These are phyloP conservation scores for Jacana jacana DNA, from an alignment of 2,113 vertebrate species.

Conservation along the genomic window DNA sequence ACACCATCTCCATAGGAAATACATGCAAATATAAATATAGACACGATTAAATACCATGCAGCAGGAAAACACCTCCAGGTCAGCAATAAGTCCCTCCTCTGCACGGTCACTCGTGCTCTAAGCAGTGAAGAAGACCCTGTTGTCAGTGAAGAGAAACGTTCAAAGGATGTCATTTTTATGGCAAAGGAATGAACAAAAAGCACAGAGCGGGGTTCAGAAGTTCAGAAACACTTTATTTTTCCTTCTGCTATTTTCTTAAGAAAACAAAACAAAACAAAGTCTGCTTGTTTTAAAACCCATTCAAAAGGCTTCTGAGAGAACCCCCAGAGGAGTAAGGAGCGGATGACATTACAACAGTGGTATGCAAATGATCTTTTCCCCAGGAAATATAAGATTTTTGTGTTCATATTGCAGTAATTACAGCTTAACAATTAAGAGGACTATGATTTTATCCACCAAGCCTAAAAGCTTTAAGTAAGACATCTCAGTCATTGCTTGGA, in stretches of 20 bases:
- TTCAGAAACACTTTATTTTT: conserved; percentile 65
- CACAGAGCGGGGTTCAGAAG: conserved; percentile 55
- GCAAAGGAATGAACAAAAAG: conserved; percentile 26
- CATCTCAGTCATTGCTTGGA: conserved; percentile 24
- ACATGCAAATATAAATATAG: neutral
- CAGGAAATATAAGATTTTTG: conserved; percentile 42
- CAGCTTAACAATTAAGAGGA: conserved; percentile 55
- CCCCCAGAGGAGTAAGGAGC: conserved; percentile 33
- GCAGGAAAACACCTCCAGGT: neutral
- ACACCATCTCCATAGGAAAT: neutral
- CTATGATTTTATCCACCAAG: conserved; percentile 26
- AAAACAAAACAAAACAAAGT: conserved; percentile 63
- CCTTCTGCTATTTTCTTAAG: conserved; percentile 64
- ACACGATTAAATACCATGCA: neutral
- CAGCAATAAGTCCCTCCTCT: neutral
- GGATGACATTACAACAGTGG: conserved; percentile 44
- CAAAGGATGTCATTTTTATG: neutral
- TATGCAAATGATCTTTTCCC: conserved; percentile 55
- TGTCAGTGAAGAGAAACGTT: neutral
- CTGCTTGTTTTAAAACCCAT: conserved; percentile 60
- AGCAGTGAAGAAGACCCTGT: neutral
- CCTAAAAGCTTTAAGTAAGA: conserved; percentile 47
- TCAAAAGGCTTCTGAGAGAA: conserved; percentile 57
- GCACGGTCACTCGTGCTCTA: neutral
- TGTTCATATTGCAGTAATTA: conserved; percentile 49